Evolutionary conservation across 2,888 invertebrate genomes (phyloP), one percentile per base, ranked within the genome.

Genomic region (Ornithoptera priamus): DNA sequence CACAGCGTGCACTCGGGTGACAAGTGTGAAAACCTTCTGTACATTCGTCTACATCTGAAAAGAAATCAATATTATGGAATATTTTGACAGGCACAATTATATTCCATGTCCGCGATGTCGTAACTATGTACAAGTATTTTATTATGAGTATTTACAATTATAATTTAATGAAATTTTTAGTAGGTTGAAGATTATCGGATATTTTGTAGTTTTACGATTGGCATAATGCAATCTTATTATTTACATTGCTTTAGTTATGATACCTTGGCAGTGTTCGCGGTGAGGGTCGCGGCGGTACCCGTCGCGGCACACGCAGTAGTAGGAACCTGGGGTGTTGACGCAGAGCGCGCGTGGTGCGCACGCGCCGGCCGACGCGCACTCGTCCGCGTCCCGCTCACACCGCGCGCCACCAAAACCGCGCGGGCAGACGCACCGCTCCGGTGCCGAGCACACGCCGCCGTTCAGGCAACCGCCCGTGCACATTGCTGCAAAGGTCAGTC

Each of bases 291-390:
- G 80, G 24, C 94, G 93, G 89, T 96, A 97, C 6, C 97, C 97
- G 70, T 94, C 94, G 75, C 95, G 94, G 87, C 97, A 97, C 78
- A 96, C 95, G 89, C 98, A 98, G 87, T 97, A 96, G 91, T 97
- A 97, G 94, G 97, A 97, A 77, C 97, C 97, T 60, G 97, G 97
- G 94, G 96, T 96, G 90, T 97, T 97, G 87, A 97, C 94, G 89
- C 97, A 97, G 68, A 94, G 93, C 66, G 97, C 96, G 76, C 96
- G 94, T 75, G 94, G 93, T 76, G 95, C 95, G 89, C 97, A 97
- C 72, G 95, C 95, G 95, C 63, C 94, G 42, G 96, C 85, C 80
- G 75, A 93, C 22, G 94, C 92, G 90, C 97, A 97, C 91, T 97
- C 98, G 92, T 98, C 96, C 80, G 96, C 93, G 91, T 97, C 98